phyloP scores from a whole-genome alignment of 2,113 vertebrate species.

The Raja brachyura region DNA sequence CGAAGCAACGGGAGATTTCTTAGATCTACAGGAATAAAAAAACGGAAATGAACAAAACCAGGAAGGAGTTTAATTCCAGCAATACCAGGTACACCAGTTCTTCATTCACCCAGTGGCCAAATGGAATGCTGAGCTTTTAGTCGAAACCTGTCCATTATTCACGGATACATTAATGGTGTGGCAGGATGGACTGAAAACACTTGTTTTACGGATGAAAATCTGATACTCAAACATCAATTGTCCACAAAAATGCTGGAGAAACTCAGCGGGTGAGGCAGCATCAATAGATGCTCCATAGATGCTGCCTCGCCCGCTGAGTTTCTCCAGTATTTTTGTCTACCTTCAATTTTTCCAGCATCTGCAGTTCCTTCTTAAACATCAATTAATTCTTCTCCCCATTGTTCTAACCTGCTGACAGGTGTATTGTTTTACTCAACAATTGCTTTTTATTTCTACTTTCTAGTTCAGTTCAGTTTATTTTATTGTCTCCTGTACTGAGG shows the following conservation, averaged over 20 bases:
- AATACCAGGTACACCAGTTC: neutral
- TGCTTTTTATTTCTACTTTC: neutral
- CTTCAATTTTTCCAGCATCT: no score
- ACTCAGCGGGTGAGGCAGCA: no score
- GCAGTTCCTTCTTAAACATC: no score
- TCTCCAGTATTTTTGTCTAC: no score
- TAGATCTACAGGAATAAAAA: conserved; percentile 50
- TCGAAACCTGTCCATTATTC: neutral
- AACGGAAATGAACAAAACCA: neutral
- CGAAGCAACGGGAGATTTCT: conserved; percentile 60
- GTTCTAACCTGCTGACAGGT: neutral
- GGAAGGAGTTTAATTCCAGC: neutral
- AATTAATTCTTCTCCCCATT: neutral
- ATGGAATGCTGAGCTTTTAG: no score
- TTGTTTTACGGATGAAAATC: neutral
- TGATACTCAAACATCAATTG: neutral
- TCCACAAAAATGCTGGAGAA: no score
- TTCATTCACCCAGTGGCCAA: neutral
- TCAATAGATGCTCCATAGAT: no score
- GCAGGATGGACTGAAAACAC: neutral
- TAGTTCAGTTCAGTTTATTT: no score
- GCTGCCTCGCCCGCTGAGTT: no score
- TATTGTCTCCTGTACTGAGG: no score
- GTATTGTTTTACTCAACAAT: neutral
- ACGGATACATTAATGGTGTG: neutral